Evolutionary conservation across 2,888 invertebrate species (phyloP), one percentile per base, ranked within the genome.

Genomic region (Autographa pulchrina): DNA sequence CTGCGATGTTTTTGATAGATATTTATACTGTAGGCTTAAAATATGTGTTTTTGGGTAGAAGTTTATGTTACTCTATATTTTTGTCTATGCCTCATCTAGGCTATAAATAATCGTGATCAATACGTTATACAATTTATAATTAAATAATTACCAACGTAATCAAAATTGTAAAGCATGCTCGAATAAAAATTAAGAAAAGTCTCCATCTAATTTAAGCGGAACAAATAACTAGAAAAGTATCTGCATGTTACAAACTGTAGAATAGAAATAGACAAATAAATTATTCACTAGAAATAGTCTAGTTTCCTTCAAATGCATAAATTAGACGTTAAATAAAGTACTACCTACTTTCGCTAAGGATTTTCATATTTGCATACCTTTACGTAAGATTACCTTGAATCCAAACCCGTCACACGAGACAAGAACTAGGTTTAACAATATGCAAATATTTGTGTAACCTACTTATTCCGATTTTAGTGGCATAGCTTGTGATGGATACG

Each of bases 261-360:
- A 16, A 48, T 6, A 48, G 48, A 1, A 48, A n/a, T 48, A 48
- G 48, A 48, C n/a, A n/a, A n/a, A 48, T n/a, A 8, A 48, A 48
- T 8, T 16, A n/a, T n/a, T n/a, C 8, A 1, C 48, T n/a, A 16
- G 6, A 48, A 48, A 48, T 48, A n/a, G 8, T n/a, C n/a, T n/a
- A 48, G 48, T 48, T 48, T 48, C 6, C n/a, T 48, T 7, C n/a
- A n/a, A 48, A 48, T n/a, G n/a, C n/a, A 48, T 48, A 48, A 48
- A 48, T 48, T 48, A 48, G 48, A 48, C 48, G n/a, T 48, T 48
- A 48, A 48, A 48, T 48, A 48, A 48, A 48, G 48, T 48, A n/a
- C n/a, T n/a, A 8, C 48, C n/a, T 48, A 48, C 48, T 48, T 48
- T 48, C 48, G 6, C 48, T 7, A 43, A 48, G 48, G 48, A 48